A percentile compares a stretch with the other conserved stretches of the same genome.
Evolutionary conservation across 2,797 vertebrate genomes (phyloP).

Genomic region (Florisuga fusca): DNA sequence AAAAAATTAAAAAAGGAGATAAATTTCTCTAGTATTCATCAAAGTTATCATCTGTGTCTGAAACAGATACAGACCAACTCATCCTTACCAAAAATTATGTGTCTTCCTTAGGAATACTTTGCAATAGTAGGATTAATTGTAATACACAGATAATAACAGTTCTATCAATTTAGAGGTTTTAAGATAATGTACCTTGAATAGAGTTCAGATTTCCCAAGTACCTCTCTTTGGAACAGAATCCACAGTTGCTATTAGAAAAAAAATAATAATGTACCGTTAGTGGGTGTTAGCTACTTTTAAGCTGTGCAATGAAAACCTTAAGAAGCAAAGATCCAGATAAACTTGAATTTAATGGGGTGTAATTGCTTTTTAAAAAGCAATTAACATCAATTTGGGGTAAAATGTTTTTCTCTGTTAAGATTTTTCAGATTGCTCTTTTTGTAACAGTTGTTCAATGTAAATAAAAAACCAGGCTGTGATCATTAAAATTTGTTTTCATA

Average conservation of each 20-base stretch:
- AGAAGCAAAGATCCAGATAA: background rate
- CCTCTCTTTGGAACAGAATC: slow-evolving; percentile 21
- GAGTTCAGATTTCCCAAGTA: background rate
- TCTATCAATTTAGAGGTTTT: background rate
- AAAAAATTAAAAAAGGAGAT: background rate
- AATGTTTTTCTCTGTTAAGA: background rate
- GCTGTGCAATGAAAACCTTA: background rate
- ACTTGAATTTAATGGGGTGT: slow-evolving; percentile 7
- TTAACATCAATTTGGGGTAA: background rate
- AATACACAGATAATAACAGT: background rate
- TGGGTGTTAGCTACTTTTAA: background rate
- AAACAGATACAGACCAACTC: background rate
- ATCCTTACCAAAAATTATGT: background rate
- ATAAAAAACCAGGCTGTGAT: background rate
- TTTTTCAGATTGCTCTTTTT: slow-evolving; percentile 4
- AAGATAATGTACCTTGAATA: background rate
- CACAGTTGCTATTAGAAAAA: background rate
- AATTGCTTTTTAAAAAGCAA: background rate
- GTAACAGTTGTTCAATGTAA: background rate
- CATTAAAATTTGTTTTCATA: background rate
- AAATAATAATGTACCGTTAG: background rate
- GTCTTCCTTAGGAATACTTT: slow-evolving; percentile 1
- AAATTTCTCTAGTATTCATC: background rate
- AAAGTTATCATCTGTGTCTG: background rate
- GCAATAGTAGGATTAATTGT: background rate